Percentiles rank a stretch among this genome's conserved stretches.
phyloP scores from a whole-genome alignment of 2,113 vertebrate species.

The Stigmatopora nigra region DNA sequence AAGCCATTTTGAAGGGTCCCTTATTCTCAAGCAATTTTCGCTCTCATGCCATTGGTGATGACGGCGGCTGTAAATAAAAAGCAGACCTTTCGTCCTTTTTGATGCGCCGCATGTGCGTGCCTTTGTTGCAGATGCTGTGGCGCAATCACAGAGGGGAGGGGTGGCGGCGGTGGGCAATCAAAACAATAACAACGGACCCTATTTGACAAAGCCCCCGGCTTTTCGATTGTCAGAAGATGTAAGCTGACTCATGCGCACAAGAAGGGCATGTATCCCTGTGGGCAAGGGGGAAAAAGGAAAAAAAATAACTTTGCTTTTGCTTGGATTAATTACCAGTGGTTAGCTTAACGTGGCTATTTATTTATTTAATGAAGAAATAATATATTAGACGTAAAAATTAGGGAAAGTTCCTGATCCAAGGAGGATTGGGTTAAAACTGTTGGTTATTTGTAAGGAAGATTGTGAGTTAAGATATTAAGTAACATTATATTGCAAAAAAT shows the following conservation, averaged over 20 bases:
- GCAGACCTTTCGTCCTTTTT: constrained; percentile 60
- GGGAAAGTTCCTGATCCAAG: no score
- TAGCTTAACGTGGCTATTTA: constrained; percentile 63
- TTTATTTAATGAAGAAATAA: constrained; percentile 43
- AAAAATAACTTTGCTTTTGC: constrained; percentile 20
- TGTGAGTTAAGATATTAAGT: no score
- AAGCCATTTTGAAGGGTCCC: not conserved
- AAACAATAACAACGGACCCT: constrained; percentile 65
- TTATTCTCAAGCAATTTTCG: constrained; percentile 13
- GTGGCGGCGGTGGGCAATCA: constrained; percentile 57
- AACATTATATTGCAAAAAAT: no score
- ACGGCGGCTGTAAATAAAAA: constrained; percentile 64
- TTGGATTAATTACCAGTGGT: constrained; percentile 65
- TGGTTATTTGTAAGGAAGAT: no score
- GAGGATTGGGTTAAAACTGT: no score
- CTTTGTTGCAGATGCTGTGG: constrained; percentile 56
- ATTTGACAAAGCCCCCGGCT: constrained; percentile 69
- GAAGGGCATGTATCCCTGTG: constrained; percentile 68
- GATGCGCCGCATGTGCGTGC: constrained; percentile 58
- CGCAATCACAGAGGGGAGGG: constrained; percentile 66
- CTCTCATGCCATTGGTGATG: constrained; percentile 45
- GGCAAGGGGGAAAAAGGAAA: constrained; percentile 48
- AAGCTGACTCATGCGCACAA: constrained; percentile 69
- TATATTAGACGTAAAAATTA: no score
- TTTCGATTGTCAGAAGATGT: constrained; percentile 64